Evolutionary conservation across 1,140 invertebrate genomes (phyloP).

Genomic region (Himalopsyche phryganea): DNA sequence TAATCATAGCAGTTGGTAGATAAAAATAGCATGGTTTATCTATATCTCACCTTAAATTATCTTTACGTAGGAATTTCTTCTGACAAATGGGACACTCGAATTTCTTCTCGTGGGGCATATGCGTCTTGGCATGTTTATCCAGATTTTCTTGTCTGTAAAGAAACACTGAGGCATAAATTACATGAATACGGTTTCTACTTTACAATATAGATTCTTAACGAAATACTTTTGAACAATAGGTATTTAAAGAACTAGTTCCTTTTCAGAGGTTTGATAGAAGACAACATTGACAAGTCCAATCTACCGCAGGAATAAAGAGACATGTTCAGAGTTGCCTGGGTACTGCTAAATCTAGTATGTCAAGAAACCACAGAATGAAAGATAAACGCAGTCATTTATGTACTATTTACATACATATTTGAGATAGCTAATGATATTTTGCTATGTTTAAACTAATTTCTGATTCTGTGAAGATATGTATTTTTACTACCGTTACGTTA

Average conservation of each 20-base stretch:
- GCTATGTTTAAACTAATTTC: too few relatives aligned
- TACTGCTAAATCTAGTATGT: neutral
- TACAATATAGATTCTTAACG: neutral
- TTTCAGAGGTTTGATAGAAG: neutral
- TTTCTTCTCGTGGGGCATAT: slow-evolving; percentile 44
- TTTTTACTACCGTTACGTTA: too few relatives aligned
- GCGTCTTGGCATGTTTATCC: slow-evolving; percentile 47
- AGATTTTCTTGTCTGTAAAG: slow-evolving; percentile 47
- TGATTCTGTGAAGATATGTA: too few relatives aligned
- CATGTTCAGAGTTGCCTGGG: neutral
- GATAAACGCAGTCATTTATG: too few relatives aligned
- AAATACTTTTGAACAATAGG: neutral
- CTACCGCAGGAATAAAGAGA: neutral
- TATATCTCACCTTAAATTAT: slow-evolving; percentile 46
- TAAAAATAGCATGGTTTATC: too few relatives aligned
- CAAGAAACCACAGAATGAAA: too few relatives aligned
- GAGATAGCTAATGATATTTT: too few relatives aligned
- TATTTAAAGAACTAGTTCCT: neutral
- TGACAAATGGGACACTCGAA: slow-evolving; percentile 52
- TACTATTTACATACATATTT: too few relatives aligned
- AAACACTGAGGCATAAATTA: neutral
- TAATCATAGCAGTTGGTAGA: too few relatives aligned
- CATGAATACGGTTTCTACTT: neutral
- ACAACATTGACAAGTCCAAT: neutral
- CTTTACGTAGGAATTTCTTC: slow-evolving; percentile 52